Evolutionary conservation across 2,888 invertebrate genomes (phyloP), one percentile per base, ranked within the genome.

Genomic region (Gastrophysa polygoni): DNA sequence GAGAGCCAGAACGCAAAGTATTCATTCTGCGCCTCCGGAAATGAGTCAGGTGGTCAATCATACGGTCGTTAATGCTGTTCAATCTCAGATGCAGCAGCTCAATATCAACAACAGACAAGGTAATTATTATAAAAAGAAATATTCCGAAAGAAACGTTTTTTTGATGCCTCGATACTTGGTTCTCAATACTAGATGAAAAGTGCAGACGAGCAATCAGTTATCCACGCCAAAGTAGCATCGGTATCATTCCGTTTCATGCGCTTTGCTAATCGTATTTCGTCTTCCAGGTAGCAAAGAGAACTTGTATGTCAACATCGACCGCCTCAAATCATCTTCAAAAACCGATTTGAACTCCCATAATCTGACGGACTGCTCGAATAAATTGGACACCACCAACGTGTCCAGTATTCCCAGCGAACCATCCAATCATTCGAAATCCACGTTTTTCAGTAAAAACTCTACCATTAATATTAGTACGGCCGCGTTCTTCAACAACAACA

Each of bases 11-110:
- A 88, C 91, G 2, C 89, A 89, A 32, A 91, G 91, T 69, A 84
- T 90, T 24, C 90, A 91, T 50, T 89, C 90, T 0, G 89, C 90
- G 0, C 38, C 38, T 10, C 89, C 90, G 7, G 89, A 90, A 70
- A 82, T 82, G 56, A 79, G 77, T 61, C 78, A 79, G 64, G 78
- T 78, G 14, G 68, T 79, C 21, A 78, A 78, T 61, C 77, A 76
- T 59, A 66, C 75, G 1, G 69, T 78, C n/a, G 75, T 78, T 1
- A 77, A 77, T 61, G 73, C 77, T 3, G 68, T 79, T n/a, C 74
- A 75, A 32, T 62, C 71, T 3, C 76, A 73, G 62, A 57, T 74
- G 29, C 77, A 77, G 64, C 72, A 76, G 48, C 64, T 76, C 28
- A 75, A 71, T 50, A 59, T 75, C 10, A 63, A 61, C 52, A 63